phyloP scores from a whole-genome alignment of 2,888 invertebrate species.

The Lasioglossum malachurum region DNA sequence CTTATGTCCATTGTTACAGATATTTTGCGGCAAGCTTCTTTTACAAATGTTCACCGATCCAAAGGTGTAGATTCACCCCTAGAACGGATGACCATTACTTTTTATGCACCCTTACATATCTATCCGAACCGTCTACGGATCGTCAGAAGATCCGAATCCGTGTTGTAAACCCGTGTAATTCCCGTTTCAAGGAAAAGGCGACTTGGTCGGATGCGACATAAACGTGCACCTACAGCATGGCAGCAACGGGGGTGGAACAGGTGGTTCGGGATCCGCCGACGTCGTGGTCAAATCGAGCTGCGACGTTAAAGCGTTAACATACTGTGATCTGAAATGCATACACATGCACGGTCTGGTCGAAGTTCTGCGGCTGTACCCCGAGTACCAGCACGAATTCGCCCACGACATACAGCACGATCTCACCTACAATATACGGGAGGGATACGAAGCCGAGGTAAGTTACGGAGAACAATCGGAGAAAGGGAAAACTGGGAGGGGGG shows the following conservation, averaged over 20 bases:
- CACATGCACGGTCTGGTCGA: conserved; percentile 96
- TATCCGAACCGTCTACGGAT: too few species aligned
- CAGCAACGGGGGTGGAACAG: conserved; percentile 88
- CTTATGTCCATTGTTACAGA: too few species aligned
- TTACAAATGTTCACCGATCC: too few species aligned
- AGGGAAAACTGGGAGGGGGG: background rate
- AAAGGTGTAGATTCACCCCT: too few species aligned
- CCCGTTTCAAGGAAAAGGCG: conserved; percentile 93
- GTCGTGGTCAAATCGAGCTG: conserved; percentile 96
- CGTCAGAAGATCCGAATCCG: background rate
- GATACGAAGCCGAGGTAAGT: conserved; percentile 94
- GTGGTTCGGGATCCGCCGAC: conserved; percentile 88
- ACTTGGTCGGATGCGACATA: conserved; percentile 97
- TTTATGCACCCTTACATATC: too few species aligned
- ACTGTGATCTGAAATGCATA: conserved; percentile 98
- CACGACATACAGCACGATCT: conserved; percentile 98
- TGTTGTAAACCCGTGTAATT: background rate
- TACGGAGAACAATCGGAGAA: background rate
- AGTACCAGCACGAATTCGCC: conserved; percentile 97
- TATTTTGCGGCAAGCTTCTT: too few species aligned
- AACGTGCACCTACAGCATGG: conserved; percentile 91
- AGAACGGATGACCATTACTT: too few species aligned
- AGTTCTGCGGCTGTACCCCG: conserved; percentile 95
- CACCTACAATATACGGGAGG: conserved; percentile 97
- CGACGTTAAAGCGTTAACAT: conserved; percentile 97